A percentile compares a stretch with the other conserved stretches of the same genome.
phyloP scores from a whole-genome alignment of 1,140 invertebrate genomes.

The Zaprionus kolodkinae region DNA sequence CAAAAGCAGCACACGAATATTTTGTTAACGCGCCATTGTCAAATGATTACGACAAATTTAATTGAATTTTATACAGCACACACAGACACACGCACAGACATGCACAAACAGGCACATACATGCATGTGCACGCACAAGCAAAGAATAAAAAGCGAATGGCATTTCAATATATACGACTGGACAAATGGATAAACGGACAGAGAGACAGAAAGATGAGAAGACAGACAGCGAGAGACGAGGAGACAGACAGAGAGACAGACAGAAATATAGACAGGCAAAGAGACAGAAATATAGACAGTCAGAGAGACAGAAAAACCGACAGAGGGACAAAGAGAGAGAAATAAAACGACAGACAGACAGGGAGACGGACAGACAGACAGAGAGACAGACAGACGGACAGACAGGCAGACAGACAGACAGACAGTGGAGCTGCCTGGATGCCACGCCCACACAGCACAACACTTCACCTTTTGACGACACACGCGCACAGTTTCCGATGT shows the following conservation, averaged over 20 bases:
- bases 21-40: slow-evolving; percentile 66
- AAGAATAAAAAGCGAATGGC: slow-evolving; percentile 28
- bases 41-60: slow-evolving; percentile 76
- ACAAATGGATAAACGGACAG: not conserved
- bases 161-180: slow-evolving; percentile 32
- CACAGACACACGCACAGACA: slow-evolving; percentile 14
- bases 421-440: not conserved
- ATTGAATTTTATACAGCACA: slow-evolving; percentile 64
- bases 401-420: not conserved
- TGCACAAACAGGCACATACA: not conserved
- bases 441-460: slow-evolving; percentile 14
- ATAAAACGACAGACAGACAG: not conserved
- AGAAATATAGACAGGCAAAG: not conserved
- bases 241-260: not conserved
- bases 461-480: slow-evolving; percentile 3
- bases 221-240: no score
- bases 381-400: not conserved
- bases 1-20: slow-evolving; percentile 47
- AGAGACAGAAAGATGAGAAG: not conserved
- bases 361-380: not conserved
- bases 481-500: slow-evolving; percentile 1
- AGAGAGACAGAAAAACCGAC: not conserved
- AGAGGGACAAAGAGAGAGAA: not conserved
- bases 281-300: not conserved
- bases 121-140: not conserved